phyloP scores from a whole-genome alignment of 30 jellyfish, hydroid and myxozoan genomes.

The Hydractinia echinata region DNA sequence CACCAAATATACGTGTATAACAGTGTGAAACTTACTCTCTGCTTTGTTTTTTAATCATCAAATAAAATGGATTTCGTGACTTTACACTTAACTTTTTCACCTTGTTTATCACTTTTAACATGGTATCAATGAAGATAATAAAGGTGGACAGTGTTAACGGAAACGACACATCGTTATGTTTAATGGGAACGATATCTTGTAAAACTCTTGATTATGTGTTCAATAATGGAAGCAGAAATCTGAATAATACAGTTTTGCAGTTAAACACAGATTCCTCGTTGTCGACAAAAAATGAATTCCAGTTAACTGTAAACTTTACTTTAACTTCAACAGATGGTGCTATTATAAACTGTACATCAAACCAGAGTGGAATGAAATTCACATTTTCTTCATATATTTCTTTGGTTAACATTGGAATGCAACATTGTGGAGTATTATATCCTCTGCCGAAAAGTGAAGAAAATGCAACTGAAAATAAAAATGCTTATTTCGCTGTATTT shows the following conservation, averaged over 20 bases:
- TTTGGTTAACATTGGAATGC: constrained; percentile 23
- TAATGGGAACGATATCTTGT: constrained; percentile 36
- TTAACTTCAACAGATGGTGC: constrained; percentile 10
- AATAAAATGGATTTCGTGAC: no score
- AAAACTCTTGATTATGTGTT: constrained; percentile 47
- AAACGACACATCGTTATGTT: neutral
- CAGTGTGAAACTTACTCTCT: no score
- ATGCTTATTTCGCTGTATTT: no score
- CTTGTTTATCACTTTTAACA: no score
- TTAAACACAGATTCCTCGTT: constrained; percentile 30
- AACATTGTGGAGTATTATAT: neutral
- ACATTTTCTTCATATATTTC: constrained; percentile 23
- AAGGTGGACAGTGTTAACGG: neutral
- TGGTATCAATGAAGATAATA: neutral
- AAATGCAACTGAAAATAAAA: no score
- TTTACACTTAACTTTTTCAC: no score
- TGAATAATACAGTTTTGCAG: constrained; percentile 25
- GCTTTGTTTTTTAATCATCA: no score
- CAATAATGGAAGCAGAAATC: constrained; percentile 31
- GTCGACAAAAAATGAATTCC: constrained; percentile 17
- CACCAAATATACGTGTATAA: no score
- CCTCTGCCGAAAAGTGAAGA: no score
- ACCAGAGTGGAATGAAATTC: constrained; percentile 42
- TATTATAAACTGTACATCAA: constrained; percentile 26
- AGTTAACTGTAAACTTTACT: constrained; percentile 16